Conservation (phyloP, 2,113 vertebrate species). For the Micromys minutus region DNA sequence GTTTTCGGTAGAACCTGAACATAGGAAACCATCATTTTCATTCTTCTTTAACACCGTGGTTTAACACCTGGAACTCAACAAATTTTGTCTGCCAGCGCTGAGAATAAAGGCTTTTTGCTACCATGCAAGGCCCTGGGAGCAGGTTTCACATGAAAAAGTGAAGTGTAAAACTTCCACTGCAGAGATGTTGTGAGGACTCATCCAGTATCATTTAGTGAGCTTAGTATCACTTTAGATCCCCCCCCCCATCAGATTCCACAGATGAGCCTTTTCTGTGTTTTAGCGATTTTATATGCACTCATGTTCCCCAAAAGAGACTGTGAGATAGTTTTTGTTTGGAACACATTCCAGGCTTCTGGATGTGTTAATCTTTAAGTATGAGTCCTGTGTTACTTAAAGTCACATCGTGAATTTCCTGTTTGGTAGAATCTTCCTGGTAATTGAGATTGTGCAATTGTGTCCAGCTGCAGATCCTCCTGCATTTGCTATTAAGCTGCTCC, state of each 20-base stretch:
- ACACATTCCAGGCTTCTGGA: conserved; percentile 59
- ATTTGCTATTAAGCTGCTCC: conserved; percentile 58
- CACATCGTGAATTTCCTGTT: conserved; percentile 85
- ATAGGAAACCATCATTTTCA: background rate
- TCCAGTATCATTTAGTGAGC: background rate
- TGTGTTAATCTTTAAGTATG: conserved; percentile 56
- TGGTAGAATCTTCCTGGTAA: conserved; percentile 82
- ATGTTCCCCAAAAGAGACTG: conserved; percentile 40
- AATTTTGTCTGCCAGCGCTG: background rate
- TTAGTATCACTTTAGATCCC: background rate
- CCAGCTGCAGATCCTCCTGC: conserved; percentile 72
- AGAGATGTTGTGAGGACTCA: background rate
- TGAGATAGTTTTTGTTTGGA: background rate
- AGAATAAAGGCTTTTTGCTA: background rate
- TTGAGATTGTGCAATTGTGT: conserved; percentile 84
- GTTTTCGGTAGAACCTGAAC: conserved; percentile 27
- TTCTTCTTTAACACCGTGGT: background rate
- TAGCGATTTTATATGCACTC: conserved; percentile 14
- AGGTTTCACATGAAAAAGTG: conserved; percentile 47
- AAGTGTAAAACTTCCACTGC: background rate
- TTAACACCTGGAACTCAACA: background rate
- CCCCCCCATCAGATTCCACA: background rate
- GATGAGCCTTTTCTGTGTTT: background rate
- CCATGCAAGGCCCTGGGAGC: background rate
- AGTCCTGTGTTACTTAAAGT: conserved; percentile 75